Conservation (phyloP, 2,888 invertebrate genomes). For the Pollenia griseotomentosa region DNA sequence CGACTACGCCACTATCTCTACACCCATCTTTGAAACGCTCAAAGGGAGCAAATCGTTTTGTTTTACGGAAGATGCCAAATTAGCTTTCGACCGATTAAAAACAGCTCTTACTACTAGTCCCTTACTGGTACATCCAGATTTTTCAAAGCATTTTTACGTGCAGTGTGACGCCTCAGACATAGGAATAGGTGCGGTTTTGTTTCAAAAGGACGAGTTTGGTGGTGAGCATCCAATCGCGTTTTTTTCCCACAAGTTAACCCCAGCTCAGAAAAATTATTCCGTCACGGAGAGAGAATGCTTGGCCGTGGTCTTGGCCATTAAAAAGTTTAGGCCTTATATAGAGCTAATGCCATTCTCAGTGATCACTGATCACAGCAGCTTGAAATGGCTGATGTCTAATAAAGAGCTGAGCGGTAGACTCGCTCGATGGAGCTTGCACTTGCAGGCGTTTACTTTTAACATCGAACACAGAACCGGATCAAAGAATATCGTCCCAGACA, state of each 20-base stretch:
- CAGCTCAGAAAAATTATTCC: background rate
- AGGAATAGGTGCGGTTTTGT: background rate
- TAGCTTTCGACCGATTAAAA: too few relatives aligned
- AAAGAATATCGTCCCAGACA: background rate
- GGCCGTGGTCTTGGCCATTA: background rate
- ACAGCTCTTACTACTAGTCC: too few relatives aligned
- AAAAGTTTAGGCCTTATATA: too few relatives aligned
- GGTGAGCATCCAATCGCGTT: constrained; percentile 36
- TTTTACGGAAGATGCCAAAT: too few relatives aligned
- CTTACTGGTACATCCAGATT: too few relatives aligned
- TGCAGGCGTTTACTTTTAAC: background rate
- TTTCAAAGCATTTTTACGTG: too few relatives aligned
- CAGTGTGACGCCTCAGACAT: too few relatives aligned
- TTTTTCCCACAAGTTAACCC: constrained; percentile 14
- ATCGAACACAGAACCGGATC: constrained; percentile 8
- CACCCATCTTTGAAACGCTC: background rate
- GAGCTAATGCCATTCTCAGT: too few relatives aligned
- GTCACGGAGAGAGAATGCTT: too few relatives aligned
- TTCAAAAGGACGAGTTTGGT: background rate
- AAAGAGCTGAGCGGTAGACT: background rate
- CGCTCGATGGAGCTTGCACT: background rate
- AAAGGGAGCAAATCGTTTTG: background rate
- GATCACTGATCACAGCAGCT: too few relatives aligned
- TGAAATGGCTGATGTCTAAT: background rate
- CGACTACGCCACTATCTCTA: background rate